Evolutionary conservation across 2,888 invertebrate species (phyloP).

Genomic region (Prosopocoilus inquinatus): DNA sequence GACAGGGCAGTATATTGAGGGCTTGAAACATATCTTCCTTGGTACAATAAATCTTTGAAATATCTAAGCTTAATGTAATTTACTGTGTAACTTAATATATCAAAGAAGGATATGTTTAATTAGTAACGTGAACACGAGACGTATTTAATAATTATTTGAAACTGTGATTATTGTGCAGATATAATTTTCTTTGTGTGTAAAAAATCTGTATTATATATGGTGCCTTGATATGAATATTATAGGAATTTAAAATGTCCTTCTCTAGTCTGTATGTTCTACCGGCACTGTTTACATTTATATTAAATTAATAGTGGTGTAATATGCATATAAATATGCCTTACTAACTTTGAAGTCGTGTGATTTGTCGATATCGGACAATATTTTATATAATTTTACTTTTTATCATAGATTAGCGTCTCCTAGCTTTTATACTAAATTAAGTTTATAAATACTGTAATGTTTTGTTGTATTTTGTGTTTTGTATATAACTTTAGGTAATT

Average conservation of each 20-base stretch:
- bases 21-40: neutral
- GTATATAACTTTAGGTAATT: slow-evolving; percentile 27
- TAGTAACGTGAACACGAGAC: neutral
- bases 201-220: slow-evolving; percentile 19
- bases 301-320: neutral
- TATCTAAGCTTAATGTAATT: no score
- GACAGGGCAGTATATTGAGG: neutral
- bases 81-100: no score
- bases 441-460: slow-evolving; percentile 23
- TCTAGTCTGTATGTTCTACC: slow-evolving; percentile 16
- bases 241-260: slow-evolving; percentile 19
- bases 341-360: slow-evolving; percentile 17
- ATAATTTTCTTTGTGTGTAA: slow-evolving; percentile 15
- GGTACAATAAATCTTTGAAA: neutral
- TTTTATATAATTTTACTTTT: slow-evolving; percentile 23
- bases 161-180: slow-evolving; percentile 21
- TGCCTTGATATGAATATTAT: slow-evolving; percentile 14
- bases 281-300: slow-evolving; percentile 12
- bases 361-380: slow-evolving; percentile 27
- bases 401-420: slow-evolving; percentile 14
- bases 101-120: no score
- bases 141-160: neutral
- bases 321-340: slow-evolving; percentile 17
- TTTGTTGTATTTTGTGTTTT: slow-evolving; percentile 24
- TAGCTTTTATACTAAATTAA: slow-evolving; percentile 30